A percentile compares a stretch with the other conserved stretches of the same genome.
Evolutionary conservation across 2,888 invertebrate species (phyloP).

Genomic region (Nemotelus nigrinus): DNA sequence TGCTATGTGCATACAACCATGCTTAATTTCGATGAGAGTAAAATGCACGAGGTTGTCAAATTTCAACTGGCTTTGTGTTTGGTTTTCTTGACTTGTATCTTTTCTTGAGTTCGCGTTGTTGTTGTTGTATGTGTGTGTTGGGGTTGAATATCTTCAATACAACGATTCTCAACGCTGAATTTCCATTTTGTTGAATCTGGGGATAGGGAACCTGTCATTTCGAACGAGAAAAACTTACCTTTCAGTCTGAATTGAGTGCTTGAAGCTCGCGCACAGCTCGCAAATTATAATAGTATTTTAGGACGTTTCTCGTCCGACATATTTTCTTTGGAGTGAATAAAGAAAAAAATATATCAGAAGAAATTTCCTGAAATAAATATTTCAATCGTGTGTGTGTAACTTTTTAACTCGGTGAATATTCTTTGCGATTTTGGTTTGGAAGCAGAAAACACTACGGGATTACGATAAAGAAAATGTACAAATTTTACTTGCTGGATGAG

Average conservation of each 20-base stretch:
- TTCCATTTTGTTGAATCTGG: not conserved
- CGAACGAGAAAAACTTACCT: constrained; percentile 18
- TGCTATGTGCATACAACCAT: no score
- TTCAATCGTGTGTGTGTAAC: no score
- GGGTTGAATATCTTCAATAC: not conserved
- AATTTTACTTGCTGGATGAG: constrained; percentile 2
- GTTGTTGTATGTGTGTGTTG: not conserved
- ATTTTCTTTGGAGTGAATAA: not conserved
- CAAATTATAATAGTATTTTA: constrained; percentile 15
- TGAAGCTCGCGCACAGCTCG: constrained; percentile 55
- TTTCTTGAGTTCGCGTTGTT: no score
- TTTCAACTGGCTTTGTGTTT: constrained; percentile 20
- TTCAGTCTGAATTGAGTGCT: constrained; percentile 59
- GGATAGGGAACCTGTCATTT: constrained; percentile 29
- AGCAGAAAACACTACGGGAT: no score
- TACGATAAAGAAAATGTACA: not conserved
- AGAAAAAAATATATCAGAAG: no score
- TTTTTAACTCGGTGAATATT: no score
- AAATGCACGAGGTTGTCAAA: constrained; percentile 22
- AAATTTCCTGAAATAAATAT: no score
- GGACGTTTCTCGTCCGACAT: not conserved
- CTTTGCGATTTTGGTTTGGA: no score
- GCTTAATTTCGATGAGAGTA: not conserved
- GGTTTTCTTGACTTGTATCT: no score
- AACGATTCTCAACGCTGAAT: not conserved